Percentiles rank a stretch among this genome's conserved stretches.
Evolutionary conservation across 2,113 vertebrate genomes (phyloP).

Genomic region (Ceyx margarethae): DNA sequence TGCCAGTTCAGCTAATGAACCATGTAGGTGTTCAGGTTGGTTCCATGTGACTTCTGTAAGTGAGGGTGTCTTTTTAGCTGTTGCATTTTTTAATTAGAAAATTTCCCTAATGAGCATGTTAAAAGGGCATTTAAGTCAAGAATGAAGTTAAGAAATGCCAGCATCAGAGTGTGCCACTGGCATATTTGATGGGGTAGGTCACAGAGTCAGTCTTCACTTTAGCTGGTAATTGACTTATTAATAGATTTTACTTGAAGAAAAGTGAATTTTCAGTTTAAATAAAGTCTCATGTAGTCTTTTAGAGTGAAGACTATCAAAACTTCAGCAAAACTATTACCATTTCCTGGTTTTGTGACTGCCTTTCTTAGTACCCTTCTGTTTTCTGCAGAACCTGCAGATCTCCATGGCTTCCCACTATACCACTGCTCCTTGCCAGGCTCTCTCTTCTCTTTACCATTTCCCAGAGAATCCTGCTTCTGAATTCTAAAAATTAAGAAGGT

Average conservation of each 20-base stretch:
- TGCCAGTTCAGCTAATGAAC: conserved; percentile 52
- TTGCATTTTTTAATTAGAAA: conserved; percentile 54
- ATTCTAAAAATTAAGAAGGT: background rate
- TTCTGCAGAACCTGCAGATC: background rate
- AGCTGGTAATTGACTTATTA: conserved; percentile 5
- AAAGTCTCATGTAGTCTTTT: background rate
- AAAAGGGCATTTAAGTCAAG: conserved; percentile 57
- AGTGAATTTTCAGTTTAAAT: background rate
- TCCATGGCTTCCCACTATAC: background rate
- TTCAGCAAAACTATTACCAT: background rate
- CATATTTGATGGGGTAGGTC: conserved; percentile 17
- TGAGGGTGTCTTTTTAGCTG: background rate
- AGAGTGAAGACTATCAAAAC: background rate
- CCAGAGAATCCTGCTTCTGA: background rate
- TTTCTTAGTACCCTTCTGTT: background rate
- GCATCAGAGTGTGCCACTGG: background rate
- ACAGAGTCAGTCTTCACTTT: background rate
- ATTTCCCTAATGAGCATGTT: conserved; percentile 40
- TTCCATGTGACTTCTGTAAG: conserved; percentile 34
- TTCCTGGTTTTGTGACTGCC: background rate
- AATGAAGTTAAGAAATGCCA: conserved; percentile 44
- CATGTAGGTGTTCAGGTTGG: conserved; percentile 8
- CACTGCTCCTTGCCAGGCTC: background rate
- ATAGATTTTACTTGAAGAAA: conserved; percentile 12
- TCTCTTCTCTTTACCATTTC: background rate